Percentiles rank a stretch among this genome's conserved stretches.
phyloP scores from a whole-genome alignment of 2,797 vertebrate genomes.

The Protosalanx chinensis region DNA sequence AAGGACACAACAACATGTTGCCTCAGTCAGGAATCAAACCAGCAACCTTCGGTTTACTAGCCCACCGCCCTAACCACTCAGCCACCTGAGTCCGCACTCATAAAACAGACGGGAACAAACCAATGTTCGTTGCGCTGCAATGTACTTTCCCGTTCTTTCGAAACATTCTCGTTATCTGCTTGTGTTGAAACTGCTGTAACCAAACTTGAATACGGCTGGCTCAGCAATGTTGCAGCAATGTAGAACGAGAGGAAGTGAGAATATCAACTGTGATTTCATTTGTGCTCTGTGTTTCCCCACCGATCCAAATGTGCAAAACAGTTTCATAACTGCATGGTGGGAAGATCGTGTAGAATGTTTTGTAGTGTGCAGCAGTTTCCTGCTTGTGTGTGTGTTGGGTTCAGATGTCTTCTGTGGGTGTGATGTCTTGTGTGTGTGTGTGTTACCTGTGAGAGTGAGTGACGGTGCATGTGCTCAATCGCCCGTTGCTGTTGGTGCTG shows the following conservation, averaged over 20 bases:
- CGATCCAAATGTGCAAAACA: background rate
- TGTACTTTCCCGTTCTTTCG: constrained; percentile 18
- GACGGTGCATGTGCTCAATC: constrained; percentile 73
- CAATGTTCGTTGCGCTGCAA: constrained; percentile 10
- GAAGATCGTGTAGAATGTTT: no score
- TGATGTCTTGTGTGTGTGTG: constrained; percentile 16
- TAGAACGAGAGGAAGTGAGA: background rate
- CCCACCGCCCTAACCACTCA: no score
- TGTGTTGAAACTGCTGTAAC: constrained; percentile 13
- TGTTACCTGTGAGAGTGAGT: constrained; percentile 71
- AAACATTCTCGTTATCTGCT: constrained; percentile 15
- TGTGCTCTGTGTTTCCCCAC: constrained; percentile 14
- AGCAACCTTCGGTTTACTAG: no score
- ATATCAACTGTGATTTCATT: constrained; percentile 9
- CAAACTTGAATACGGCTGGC: background rate
- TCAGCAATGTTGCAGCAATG: background rate
- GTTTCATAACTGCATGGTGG: constrained; percentile 27
- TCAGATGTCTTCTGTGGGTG: constrained; percentile 6
- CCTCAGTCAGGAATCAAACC: no score
- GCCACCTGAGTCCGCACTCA: background rate
- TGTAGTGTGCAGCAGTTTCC: constrained; percentile 2
- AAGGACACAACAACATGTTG: no score
- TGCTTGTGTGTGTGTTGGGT: constrained; percentile 11
- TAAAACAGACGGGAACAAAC: constrained; percentile 8
- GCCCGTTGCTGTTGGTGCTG: constrained; percentile 73